Percentiles rank a stretch among this genome's conserved stretches.
Conservation (phyloP, 2,113 vertebrate genomes). For the Oriolus oriolus region DNA sequence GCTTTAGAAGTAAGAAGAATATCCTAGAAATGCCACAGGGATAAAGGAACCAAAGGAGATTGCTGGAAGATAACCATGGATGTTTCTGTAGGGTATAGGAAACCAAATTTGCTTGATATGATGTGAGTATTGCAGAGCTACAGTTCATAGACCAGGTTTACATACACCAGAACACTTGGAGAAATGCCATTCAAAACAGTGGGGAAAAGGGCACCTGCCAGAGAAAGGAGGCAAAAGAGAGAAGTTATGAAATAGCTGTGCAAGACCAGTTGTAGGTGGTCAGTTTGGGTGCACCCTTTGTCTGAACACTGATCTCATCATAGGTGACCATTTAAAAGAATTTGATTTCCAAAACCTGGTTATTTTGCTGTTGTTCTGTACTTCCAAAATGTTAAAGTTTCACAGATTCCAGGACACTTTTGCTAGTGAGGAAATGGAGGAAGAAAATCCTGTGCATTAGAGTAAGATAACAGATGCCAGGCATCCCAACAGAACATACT, state of each 20-base stretch:
- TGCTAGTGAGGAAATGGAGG: neutral
- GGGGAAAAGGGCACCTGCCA: neutral
- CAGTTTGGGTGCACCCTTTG: neutral
- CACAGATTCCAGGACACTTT: neutral
- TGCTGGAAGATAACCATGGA: neutral
- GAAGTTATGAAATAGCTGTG: neutral
- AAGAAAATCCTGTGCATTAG: neutral
- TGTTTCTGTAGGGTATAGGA: neutral
- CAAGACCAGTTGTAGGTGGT: neutral
- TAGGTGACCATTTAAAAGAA: neutral
- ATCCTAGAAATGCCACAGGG: neutral
- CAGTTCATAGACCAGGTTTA: neutral
- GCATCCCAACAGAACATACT: conserved; percentile 45
- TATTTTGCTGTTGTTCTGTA: neutral
- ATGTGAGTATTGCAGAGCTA: neutral
- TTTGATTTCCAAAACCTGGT: neutral
- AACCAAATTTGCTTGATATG: neutral
- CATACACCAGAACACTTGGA: neutral
- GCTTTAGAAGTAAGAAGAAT: neutral
- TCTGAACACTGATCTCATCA: neutral
- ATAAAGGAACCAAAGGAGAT: neutral
- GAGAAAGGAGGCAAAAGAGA: neutral
- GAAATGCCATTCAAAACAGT: neutral
- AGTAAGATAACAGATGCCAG: conserved; percentile 40
- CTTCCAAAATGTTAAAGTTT: neutral